Evolutionary conservation across 1,140 invertebrate species (phyloP).

Genomic region (Delia radicum): DNA sequence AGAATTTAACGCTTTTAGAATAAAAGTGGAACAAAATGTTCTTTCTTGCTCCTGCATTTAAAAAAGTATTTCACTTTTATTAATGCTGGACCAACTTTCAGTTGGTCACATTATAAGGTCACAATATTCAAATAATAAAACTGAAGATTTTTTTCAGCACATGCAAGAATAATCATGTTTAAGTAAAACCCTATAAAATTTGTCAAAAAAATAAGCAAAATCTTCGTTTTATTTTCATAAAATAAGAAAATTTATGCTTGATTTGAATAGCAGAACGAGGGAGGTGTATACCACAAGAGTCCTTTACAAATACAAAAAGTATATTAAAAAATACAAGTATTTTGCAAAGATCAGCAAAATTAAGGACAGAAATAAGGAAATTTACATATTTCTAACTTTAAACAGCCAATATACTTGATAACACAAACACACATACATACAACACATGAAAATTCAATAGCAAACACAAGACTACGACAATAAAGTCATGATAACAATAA

Average conservation of each 20-base stretch:
- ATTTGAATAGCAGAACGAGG: background rate
- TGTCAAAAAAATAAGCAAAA: background rate
- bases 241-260: background rate
- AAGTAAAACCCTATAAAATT: background rate
- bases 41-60: too few species aligned
- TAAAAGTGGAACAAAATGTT: too few species aligned
- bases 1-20: too few species aligned
- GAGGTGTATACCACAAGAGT: too few species aligned
- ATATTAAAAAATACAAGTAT: background rate
- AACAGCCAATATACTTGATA: background rate
- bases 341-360: background rate
- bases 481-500: conserved; percentile 5
- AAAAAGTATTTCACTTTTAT: too few species aligned
- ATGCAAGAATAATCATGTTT: too few species aligned
- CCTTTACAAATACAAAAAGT: background rate
- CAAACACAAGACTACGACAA: background rate
- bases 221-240: background rate
- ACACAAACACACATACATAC: background rate
- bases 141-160: background rate
- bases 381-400: background rate
- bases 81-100: too few species aligned
- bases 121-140: too few species aligned
- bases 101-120: too few species aligned
- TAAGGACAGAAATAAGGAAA: background rate
- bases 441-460: background rate